Conservation (phyloP, 1,140 invertebrate genomes). For the Hycleus phaleratus region DNA sequence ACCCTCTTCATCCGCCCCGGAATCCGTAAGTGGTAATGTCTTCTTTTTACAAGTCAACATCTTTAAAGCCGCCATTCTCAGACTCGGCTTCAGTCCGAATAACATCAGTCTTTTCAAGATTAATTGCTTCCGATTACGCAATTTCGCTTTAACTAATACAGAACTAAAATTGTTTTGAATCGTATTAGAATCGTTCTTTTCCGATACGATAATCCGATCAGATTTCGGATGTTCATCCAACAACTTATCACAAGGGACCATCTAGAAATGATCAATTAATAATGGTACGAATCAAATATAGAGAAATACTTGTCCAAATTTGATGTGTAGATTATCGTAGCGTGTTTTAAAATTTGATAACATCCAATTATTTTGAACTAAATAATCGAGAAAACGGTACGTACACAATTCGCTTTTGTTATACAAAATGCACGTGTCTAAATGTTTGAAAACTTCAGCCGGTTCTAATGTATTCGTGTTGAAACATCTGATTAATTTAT, state of each 20-base stretch:
- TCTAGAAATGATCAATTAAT: constrained; percentile 17
- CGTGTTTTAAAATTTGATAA: constrained; percentile 45
- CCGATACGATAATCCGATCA: constrained; percentile 30
- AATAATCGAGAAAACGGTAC: constrained; percentile 50
- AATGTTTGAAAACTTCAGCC: constrained; percentile 42
- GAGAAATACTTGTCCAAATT: constrained; percentile 40
- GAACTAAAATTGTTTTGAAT: constrained; percentile 27
- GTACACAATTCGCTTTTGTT: constrained; percentile 45
- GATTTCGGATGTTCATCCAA: constrained; percentile 25
- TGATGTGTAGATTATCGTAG: constrained; percentile 46
- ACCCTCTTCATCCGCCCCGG: constrained; percentile 32
- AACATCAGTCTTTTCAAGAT: constrained; percentile 37
- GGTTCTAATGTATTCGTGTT: constrained; percentile 43
- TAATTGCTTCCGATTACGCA: constrained; percentile 35
- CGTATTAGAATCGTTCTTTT: constrained; percentile 27
- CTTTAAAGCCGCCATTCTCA: constrained; percentile 36
- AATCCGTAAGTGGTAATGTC: constrained; percentile 24
- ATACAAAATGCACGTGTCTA: constrained; percentile 47
- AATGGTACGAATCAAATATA: neutral
- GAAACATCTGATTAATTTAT: constrained; percentile 46
- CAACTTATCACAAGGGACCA: constrained; percentile 24
- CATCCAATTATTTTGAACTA: constrained; percentile 50
- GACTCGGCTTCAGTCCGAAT: constrained; percentile 37
- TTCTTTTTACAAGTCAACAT: constrained; percentile 33
- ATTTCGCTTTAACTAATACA: constrained; percentile 31